Conservation (phyloP, 1,140 invertebrate species). For the Neodiprion lecontei region DNA sequence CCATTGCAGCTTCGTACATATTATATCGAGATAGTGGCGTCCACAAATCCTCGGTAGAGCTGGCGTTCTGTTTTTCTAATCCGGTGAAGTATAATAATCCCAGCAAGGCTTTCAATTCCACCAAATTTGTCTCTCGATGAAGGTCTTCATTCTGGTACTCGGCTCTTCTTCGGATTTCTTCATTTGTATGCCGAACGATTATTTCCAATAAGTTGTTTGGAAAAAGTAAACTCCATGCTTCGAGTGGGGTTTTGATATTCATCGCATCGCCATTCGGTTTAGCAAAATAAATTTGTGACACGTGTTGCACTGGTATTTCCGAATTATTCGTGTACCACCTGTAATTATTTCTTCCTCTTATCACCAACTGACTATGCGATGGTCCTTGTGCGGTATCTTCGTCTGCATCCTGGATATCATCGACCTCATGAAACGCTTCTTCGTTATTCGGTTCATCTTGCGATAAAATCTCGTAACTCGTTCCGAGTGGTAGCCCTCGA, state of each 20-base stretch:
- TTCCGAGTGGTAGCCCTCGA: no score
- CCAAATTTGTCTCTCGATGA: slow-evolving; percentile 5
- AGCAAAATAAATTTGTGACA: background rate
- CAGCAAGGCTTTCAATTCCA: slow-evolving; percentile 20
- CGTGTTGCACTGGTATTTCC: background rate
- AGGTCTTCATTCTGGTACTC: background rate
- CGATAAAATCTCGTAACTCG: no score
- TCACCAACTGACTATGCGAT: background rate
- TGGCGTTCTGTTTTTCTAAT: slow-evolving; percentile 15
- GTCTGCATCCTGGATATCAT: background rate
- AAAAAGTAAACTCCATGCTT: slow-evolving; percentile 58
- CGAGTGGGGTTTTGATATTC: slow-evolving; percentile 42
- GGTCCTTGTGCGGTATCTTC: background rate
- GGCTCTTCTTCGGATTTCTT: slow-evolving; percentile 39
- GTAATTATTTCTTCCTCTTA: background rate
- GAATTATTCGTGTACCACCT: background rate
- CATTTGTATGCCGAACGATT: slow-evolving; percentile 59
- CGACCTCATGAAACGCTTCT: background rate
- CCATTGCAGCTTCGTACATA: background rate
- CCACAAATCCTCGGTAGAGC: slow-evolving; percentile 9
- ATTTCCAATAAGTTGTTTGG: slow-evolving; percentile 57
- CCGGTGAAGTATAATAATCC: slow-evolving; percentile 25
- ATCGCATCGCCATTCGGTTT: slow-evolving; percentile 18
- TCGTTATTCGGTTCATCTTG: background rate
- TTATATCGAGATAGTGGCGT: background rate